Conservation (phyloP, 2,888 invertebrate species). For the Himalopsyche kuldschensis region DNA sequence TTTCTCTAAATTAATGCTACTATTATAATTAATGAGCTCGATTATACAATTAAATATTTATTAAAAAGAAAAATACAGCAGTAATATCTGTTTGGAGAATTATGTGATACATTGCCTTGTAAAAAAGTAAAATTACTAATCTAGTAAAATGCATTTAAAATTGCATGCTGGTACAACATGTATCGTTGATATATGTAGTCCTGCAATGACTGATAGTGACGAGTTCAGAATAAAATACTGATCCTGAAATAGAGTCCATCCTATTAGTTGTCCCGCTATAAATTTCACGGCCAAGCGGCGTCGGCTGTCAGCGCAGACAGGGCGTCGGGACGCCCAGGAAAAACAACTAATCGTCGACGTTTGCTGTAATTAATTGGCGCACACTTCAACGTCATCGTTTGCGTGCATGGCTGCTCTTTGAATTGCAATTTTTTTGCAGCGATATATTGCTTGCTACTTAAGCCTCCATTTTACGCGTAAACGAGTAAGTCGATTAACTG, state of each 20-base stretch:
- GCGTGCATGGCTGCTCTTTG: background rate
- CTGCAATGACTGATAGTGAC: background rate
- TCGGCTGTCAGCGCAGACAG: conserved; percentile 26
- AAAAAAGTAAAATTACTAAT: too few species aligned
- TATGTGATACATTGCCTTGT: too few species aligned
- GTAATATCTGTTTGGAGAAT: too few species aligned
- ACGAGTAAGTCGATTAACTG: background rate
- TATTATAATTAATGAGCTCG: too few species aligned
- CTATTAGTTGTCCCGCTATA: conserved; percentile 28
- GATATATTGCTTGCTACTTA: background rate
- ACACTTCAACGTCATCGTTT: background rate
- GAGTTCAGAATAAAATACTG: conserved; percentile 31
- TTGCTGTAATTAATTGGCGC: conserved; percentile 22
- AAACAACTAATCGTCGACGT: conserved; percentile 14
- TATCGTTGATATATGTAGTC: too few species aligned
- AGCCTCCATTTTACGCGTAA: background rate
- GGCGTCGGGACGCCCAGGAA: conserved; percentile 9
- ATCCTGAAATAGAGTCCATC: conserved; percentile 27
- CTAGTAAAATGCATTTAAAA: too few species aligned
- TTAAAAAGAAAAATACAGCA: too few species aligned
- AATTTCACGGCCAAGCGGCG: conserved; percentile 38
- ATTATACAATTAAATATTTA: too few species aligned
- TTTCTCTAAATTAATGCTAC: too few species aligned
- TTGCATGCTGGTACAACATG: too few species aligned
- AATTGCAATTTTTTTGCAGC: background rate